A percentile compares a stretch with the other conserved stretches of the same genome.
phyloP scores from a whole-genome alignment of 2,113 vertebrate genomes.

The Irena cyanogastra region DNA sequence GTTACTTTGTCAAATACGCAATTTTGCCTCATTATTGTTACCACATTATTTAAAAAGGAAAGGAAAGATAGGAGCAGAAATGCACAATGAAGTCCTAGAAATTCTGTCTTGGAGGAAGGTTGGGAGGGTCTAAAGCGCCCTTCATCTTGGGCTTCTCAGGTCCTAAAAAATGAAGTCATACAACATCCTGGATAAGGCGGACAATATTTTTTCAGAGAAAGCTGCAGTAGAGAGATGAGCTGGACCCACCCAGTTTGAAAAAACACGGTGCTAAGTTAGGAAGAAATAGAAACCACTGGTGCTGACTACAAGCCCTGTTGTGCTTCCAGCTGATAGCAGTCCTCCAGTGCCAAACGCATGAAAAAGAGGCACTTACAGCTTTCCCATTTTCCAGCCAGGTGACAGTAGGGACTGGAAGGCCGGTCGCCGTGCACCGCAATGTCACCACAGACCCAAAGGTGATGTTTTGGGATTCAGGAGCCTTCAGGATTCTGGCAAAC shows the following conservation, averaged over 20 bases:
- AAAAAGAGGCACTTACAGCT: conserved; percentile 77
- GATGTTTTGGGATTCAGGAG: conserved; percentile 89
- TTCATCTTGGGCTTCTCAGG: not conserved
- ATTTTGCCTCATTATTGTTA: not conserved
- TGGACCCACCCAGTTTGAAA: not conserved
- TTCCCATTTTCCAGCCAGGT: conserved; percentile 97
- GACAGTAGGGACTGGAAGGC: conserved; percentile 88
- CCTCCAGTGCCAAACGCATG: not conserved
- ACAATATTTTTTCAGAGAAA: not conserved
- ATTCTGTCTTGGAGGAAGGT: not conserved
- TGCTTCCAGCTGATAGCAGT: not conserved
- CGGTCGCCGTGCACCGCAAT: conserved; percentile 84
- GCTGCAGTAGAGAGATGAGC: not conserved
- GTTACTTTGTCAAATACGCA: not conserved
- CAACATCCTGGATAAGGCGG: not conserved
- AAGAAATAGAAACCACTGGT: not conserved
- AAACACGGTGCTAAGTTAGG: not conserved
- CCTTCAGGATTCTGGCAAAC: conserved; percentile 89
- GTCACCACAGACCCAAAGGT: conserved; percentile 88
- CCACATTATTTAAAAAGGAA: not conserved
- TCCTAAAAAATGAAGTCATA: not conserved
- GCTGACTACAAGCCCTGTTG: not conserved
- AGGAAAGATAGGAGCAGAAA: not conserved
- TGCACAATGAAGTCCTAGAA: not conserved
- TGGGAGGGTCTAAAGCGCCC: not conserved